Percentiles rank a stretch among this genome's conserved stretches.
Conservation (phyloP, 2,797 vertebrate genomes). For the Lutjanus argentimaculatus region DNA sequence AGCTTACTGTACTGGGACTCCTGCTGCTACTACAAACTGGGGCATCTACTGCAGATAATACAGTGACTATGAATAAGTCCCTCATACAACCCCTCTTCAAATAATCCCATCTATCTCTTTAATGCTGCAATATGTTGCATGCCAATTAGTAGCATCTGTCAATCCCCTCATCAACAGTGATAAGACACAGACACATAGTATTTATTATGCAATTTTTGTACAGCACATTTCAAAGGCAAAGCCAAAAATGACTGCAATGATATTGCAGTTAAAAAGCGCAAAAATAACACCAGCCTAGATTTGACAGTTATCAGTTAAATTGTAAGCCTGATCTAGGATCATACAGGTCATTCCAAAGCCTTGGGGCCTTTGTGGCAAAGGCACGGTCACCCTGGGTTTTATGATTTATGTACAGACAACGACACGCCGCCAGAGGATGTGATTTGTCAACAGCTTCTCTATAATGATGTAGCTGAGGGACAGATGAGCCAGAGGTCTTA, state of each 20-base stretch:
- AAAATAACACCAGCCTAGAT: neutral
- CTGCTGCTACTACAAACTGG: no score
- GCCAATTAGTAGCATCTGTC: neutral
- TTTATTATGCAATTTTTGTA: neutral
- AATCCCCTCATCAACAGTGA: neutral
- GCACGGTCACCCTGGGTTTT: neutral
- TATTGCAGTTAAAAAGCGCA: neutral
- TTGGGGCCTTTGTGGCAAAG: neutral
- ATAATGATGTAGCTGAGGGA: neutral
- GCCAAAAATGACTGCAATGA: neutral
- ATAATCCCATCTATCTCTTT: no score
- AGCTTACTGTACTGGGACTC: no score
- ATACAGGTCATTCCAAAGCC: neutral
- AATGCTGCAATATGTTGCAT: neutral
- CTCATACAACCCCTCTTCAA: no score
- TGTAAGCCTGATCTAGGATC: conserved; percentile 1
- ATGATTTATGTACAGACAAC: neutral
- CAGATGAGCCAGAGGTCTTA: neutral
- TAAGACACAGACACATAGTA: neutral
- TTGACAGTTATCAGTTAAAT: neutral
- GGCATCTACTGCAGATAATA: no score
- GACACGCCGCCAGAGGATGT: neutral
- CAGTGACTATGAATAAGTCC: no score
- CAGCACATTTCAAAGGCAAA: neutral
- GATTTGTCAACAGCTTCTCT: neutral